Conservation (phyloP, 2,888 invertebrate species). For the Crioceris asparagi region DNA sequence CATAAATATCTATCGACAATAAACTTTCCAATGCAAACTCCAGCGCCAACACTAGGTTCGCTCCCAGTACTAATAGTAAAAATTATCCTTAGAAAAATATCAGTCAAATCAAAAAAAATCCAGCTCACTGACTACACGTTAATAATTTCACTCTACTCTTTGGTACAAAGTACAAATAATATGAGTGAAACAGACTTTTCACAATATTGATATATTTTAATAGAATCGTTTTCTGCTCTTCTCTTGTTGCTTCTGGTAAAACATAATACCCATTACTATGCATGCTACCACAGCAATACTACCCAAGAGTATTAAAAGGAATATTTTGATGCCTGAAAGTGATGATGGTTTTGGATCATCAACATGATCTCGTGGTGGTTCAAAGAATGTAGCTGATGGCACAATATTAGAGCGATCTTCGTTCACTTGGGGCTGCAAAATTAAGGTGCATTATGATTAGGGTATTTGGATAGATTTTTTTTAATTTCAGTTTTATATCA, state of each 20-base stretch:
- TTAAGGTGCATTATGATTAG: too few relatives aligned
- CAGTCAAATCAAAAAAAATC: too few relatives aligned
- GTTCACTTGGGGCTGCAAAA: conserved; percentile 47
- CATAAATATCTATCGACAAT: too few relatives aligned
- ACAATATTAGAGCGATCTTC: conserved; percentile 74
- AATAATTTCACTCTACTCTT: conserved; percentile 3
- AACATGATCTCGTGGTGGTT: conserved; percentile 82
- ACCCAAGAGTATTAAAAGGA: conserved; percentile 75
- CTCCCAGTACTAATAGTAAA: too few relatives aligned
- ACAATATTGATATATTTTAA: conserved; percentile 30
- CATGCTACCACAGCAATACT: conserved; percentile 74
- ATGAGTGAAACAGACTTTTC: conserved; percentile 1
- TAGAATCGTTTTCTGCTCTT: conserved; percentile 81
- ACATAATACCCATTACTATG: conserved; percentile 81
- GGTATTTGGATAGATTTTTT: too few relatives aligned
- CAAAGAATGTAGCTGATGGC: conserved; percentile 82
- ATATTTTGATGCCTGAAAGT: conserved; percentile 83
- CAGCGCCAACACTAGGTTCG: too few relatives aligned
- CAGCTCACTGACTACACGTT: conserved; percentile 1
- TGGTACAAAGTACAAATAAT: conserved; percentile 1
- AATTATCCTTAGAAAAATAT: too few relatives aligned
- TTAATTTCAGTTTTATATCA: too few relatives aligned
- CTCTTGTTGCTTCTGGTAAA: conserved; percentile 87
- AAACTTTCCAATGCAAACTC: too few relatives aligned
- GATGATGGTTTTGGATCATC: conserved; percentile 79